Conservation (phyloP, 2,113 vertebrate species). For the Pollimyrus isidori region DNA sequence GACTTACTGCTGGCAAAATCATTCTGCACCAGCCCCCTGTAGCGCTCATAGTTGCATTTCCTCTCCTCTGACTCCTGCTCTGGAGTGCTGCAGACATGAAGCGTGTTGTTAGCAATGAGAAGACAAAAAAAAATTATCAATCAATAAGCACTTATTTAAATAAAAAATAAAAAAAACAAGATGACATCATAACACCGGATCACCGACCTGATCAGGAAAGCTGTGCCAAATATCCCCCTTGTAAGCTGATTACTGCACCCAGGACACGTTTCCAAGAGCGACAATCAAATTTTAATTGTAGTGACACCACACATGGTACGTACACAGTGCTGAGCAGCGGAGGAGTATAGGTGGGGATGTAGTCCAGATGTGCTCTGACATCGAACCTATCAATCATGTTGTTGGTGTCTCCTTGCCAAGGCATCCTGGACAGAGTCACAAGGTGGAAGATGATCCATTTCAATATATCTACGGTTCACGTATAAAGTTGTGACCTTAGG, state of each 20-base stretch:
- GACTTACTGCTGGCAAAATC: slow-evolving; percentile 93
- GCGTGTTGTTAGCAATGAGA: neutral
- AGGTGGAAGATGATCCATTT: neutral
- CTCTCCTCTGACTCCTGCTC: slow-evolving; percentile 88
- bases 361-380: slow-evolving; percentile 85
- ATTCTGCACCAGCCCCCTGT: slow-evolving; percentile 91
- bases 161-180: neutral
- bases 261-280: neutral
- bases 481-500: neutral
- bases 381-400: slow-evolving; percentile 97
- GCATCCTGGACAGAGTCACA: slow-evolving; percentile 71
- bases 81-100: slow-evolving; percentile 49
- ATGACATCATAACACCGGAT: neutral
- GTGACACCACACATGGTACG: slow-evolving; percentile 41
- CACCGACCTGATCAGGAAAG: neutral
- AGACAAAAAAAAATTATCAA: neutral
- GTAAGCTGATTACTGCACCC: neutral
- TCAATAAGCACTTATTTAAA: neutral
- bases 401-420: slow-evolving; percentile 92
- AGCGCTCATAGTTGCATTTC: slow-evolving; percentile 93
- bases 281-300: neutral
- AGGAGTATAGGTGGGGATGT: slow-evolving; percentile 84
- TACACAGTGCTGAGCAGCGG: slow-evolving; percentile 76
- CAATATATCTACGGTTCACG: neutral
- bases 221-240: neutral